Evolutionary conservation across 2,888 invertebrate genomes (phyloP).

Genomic region (Hymenopus coronatus): DNA sequence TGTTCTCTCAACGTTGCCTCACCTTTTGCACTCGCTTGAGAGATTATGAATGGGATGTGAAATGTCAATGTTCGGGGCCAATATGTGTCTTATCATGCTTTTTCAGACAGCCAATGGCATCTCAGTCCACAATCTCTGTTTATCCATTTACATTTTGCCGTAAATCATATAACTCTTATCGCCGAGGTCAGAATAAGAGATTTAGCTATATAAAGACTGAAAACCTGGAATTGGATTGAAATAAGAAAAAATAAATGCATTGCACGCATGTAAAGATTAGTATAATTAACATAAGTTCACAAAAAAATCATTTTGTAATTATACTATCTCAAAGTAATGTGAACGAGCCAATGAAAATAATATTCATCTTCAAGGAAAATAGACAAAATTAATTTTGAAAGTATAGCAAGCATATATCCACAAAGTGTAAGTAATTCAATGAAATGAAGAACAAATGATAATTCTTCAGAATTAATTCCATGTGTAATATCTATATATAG

Average conservation of each 20-base stretch:
- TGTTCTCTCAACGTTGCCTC: not conserved
- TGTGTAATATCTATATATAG: too few species aligned
- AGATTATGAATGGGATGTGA: not conserved
- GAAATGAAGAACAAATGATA: too few species aligned
- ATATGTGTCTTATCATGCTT: not conserved
- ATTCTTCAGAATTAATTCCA: too few species aligned
- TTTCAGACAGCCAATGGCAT: not conserved
- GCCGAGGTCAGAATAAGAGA: not conserved
- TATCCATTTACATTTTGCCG: not conserved
- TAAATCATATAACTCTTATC: not conserved
- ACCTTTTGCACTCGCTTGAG: not conserved
- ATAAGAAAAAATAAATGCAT: not conserved
- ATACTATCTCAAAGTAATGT: too few species aligned
- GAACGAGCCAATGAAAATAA: too few species aligned
- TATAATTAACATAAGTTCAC: too few species aligned
- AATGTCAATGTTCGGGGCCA: not conserved
- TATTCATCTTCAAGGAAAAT: too few species aligned
- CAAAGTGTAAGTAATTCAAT: too few species aligned
- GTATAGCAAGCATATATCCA: too few species aligned
- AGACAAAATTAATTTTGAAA: too few species aligned
- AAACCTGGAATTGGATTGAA: not conserved
- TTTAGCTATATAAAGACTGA: not conserved
- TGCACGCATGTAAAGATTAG: too few species aligned
- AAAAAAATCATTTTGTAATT: too few species aligned
- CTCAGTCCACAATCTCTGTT: not conserved